Evolutionary conservation across 2,113 vertebrate genomes (phyloP), one percentile per base, ranked within the genome.

Genomic region (Proterorhinus semilunaris): DNA sequence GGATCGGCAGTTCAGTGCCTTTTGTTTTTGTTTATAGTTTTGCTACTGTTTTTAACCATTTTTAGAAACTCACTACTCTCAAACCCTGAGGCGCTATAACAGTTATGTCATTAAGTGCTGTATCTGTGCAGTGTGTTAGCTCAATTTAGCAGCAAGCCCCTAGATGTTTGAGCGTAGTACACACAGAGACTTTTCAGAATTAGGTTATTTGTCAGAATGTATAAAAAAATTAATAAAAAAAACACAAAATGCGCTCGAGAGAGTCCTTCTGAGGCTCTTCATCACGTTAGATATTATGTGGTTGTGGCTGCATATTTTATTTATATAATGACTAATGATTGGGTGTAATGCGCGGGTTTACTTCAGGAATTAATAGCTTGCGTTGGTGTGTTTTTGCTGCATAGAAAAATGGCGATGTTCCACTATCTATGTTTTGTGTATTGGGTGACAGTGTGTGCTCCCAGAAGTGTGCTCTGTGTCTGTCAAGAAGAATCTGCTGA

Each of bases 401-500:
- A 27, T 36, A n/a, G 65, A 78, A 55, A 16, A 54, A n/a, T 44
- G 11, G 12, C 27, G 49, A 51, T 5, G 49, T 13, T 11, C 49
- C 6, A 51, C 49, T 51, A 51, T 13, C 27, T 44, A 16, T n/a
- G 66, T 62, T 65, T 69, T 76, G 62, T 71, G 48, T n/a, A 50
- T 36, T 27, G 62, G 76, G 52, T 57, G 74, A 53, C 62, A 65
- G 17, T 57, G 71, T 68, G 51, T 58, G 52, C 48, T 67, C 79
- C 69, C 74, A 74, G 64, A 76, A 78, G 74, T 11, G 27, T 80
- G 72, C 71, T 85, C 72, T 71, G 74, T 81, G 74, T 81, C 72
- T 84, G 79, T 83, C 82, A 84, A 57, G 55, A 62, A 70, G 61
- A 79, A 81, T 83, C 84, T 85, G 84, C 85, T 90, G 85, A 90